Conservation (phyloP, 1,140 invertebrate genomes). For the Leguminivora glycinivorella region DNA sequence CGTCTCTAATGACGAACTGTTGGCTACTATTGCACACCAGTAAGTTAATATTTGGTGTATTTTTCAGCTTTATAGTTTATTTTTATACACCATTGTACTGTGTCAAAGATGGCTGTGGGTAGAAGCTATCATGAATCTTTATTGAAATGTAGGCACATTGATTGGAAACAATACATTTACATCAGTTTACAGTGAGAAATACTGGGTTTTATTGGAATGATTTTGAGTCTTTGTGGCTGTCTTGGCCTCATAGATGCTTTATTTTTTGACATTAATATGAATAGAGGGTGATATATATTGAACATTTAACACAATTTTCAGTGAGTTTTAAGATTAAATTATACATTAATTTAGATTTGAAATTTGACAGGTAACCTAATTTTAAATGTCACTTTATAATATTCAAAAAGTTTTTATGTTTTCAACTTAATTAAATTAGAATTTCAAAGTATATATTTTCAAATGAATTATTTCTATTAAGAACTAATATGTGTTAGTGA, state of each 20-base stretch:
- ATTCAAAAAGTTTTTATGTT: not conserved
- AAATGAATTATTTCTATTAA: not conserved
- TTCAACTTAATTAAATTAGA: not conserved
- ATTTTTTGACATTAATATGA: conserved; percentile 33
- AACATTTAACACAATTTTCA: not conserved
- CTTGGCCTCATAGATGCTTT: conserved; percentile 42
- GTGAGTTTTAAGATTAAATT: not conserved
- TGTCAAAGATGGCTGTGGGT: conserved; percentile 65
- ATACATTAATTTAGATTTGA: conserved; percentile 19
- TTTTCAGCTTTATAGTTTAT: conserved; percentile 53
- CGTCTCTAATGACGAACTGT: conserved; percentile 93
- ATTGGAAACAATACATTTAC: conserved; percentile 36
- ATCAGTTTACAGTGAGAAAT: conserved; percentile 41
- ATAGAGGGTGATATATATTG: not conserved
- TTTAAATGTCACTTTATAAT: conserved; percentile 39
- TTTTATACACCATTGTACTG: conserved; percentile 56
- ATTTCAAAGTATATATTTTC: not conserved
- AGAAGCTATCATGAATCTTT: conserved; percentile 6
- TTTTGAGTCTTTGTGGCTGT: conserved; percentile 32
- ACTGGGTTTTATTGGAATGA: conserved; percentile 37
- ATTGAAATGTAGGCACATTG: conserved; percentile 11
- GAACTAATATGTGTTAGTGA: too few species aligned
- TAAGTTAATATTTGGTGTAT: conserved; percentile 77
- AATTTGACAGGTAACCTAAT: conserved; percentile 60
- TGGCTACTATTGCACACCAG: conserved; percentile 93